These are phyloP conservation scores for Chaetophractus vellerosus DNA, from an alignment of 2,797 vertebrate species.

Conservation along the genomic window DNA sequence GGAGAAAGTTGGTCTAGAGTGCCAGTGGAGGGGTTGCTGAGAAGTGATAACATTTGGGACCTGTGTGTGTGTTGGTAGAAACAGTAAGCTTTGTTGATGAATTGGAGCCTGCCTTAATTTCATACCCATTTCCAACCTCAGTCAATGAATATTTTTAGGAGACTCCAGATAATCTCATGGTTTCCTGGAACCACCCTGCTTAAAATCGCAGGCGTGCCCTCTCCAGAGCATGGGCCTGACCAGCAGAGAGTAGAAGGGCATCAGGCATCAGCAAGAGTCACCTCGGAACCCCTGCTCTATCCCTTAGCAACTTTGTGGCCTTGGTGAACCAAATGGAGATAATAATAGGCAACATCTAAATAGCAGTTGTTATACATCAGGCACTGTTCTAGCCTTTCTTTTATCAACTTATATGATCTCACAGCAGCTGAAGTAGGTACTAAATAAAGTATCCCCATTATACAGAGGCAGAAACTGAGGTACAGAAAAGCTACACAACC, in stretches of 20 bases:
- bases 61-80: neutral
- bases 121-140: neutral
- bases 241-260: fast-evolving
- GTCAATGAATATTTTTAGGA: neutral
- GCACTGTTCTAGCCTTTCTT: neutral
- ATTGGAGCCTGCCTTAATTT: neutral
- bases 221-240: neutral
- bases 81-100: neutral
- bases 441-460: neutral
- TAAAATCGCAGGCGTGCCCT: neutral
- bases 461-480: neutral
- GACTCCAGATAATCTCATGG: neutral
- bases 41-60: neutral
- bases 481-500: neutral
- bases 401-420: neutral
- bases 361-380: neutral
- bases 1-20: neutral
- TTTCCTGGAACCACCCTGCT: neutral
- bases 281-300: neutral
- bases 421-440: neutral
- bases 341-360: neutral
- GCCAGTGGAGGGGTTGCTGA: neutral
- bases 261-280: neutral
- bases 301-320: neutral
- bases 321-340: neutral